These are phyloP conservation scores for Rutpela maculata DNA, from an alignment of 2,888 invertebrate species.

Conservation along the genomic window DNA sequence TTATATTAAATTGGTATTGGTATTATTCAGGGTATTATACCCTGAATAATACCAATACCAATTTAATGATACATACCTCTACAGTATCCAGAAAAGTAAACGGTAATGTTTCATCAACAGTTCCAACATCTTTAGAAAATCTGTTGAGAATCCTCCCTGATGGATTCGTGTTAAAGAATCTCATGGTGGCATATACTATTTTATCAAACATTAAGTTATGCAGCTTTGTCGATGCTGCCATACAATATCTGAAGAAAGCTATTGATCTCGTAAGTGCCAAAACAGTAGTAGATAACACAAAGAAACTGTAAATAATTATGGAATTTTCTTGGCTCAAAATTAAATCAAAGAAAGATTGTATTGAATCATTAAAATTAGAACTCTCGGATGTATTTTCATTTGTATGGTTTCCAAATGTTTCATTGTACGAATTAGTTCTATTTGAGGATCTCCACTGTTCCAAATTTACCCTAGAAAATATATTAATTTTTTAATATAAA, in stretches of 20 bases:
- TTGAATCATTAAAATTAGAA: conserved; percentile 2
- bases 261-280: conserved; percentile 71
- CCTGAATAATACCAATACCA: too few species aligned
- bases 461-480: conserved; percentile 55
- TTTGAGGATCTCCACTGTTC: conserved; percentile 75
- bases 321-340: conserved; percentile 57
- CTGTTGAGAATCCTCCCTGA: conserved; percentile 79
- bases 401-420: neutral
- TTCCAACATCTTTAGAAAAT: conserved; percentile 82
- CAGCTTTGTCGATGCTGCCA: conserved; percentile 75
- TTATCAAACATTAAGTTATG: conserved; percentile 75
- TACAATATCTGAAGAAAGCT: conserved; percentile 75
- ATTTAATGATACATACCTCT: conserved; percentile 48
- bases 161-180: conserved; percentile 82
- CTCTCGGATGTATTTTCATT: neutral
- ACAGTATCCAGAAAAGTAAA: conserved; percentile 73
- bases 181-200: conserved; percentile 78
- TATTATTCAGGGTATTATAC: too few species aligned
- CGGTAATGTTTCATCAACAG: conserved; percentile 75
- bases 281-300: conserved; percentile 67
- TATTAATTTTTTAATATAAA: neutral
- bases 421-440: conserved; percentile 71
- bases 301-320: conserved; percentile 68
- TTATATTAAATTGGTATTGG: too few species aligned
- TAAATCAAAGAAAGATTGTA: neutral